Evolutionary conservation across 2,797 vertebrate genomes (phyloP).

Genomic region (Chrosomus eos): DNA sequence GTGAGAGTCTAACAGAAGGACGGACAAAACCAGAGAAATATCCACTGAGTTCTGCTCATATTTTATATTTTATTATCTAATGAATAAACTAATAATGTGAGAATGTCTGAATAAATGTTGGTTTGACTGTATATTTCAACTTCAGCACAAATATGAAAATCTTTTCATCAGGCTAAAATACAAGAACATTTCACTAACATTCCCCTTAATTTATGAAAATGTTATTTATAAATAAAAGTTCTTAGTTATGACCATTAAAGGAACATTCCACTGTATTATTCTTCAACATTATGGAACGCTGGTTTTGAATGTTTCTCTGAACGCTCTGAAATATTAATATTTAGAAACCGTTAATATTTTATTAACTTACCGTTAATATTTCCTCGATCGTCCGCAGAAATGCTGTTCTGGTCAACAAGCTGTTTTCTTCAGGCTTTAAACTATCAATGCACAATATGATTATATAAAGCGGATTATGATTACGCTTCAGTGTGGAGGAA

Average conservation of each 20-base stretch:
- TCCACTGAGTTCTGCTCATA: too few relatives aligned
- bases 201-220: neutral
- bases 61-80: too few relatives aligned
- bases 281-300: neutral
- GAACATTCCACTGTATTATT: neutral
- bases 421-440: constrained; percentile 16
- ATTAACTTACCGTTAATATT: neutral
- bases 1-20: too few relatives aligned
- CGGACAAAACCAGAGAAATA: too few relatives aligned
- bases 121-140: too few relatives aligned
- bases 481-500: neutral
- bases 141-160: too few relatives aligned
- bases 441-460: constrained; percentile 26
- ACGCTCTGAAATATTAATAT: neutral
- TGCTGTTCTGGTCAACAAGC: neutral
- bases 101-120: too few relatives aligned
- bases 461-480: constrained; percentile 30
- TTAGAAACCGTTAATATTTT: too few relatives aligned
- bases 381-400: neutral
- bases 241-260: too few relatives aligned
- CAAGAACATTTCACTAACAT: neutral
- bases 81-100: too few relatives aligned
- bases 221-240: neutral
- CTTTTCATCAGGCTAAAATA: neutral
- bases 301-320: neutral